Evolutionary conservation across 1,140 invertebrate species (phyloP), one percentile per base, ranked within the genome.

Genomic region (Ctenoplectra terminalis): DNA sequence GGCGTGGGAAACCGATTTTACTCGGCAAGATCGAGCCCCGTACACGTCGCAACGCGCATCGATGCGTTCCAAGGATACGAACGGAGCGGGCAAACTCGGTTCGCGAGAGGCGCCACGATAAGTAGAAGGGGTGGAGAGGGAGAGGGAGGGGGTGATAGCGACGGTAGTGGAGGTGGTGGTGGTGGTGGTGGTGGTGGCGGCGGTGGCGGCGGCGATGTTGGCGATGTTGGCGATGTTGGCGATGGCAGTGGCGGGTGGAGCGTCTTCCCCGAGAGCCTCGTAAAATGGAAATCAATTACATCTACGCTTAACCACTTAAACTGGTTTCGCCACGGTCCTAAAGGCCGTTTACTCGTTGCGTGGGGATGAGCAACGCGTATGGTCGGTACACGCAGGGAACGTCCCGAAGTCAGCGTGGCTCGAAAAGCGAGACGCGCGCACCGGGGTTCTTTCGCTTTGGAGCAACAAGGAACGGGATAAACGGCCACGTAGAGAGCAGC

Each of bases 231-330:
- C 54, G 60, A 67, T 34, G 73, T 63, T 70, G 74, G 67, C 48
- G 83, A 69, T 40, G 63, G 73, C 52, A 71, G 83, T 58, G 71
- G 82, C 73, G 77, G 81, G 82, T 79, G 76, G 73, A 88, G 81
- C 85, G 80, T 88, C 88, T 90, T 90, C 84, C 90, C 86, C 89
- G 89, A 90, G 90, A 85, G 85, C 83, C 92, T 93, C 92, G 91
- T 94, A 94, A 93, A 93, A 94, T 94, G 93, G 92, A 93, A 94
- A 94, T 94, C 93, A 94, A 94, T 94, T 94, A 94, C 93, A 94
- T 93, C 90, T 92, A 91, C 93, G 91, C 92, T 93, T 93, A 93
- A 93, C 92, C 93, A 93, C 92, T 93, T 93, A 93, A 93, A 93
- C 92, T 94, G 93, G 92, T 93, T 94, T 93, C 92, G 92, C 92